Evolutionary conservation across 2,113 vertebrate species (phyloP).

Genomic region (Oreochromis niloticus): DNA sequence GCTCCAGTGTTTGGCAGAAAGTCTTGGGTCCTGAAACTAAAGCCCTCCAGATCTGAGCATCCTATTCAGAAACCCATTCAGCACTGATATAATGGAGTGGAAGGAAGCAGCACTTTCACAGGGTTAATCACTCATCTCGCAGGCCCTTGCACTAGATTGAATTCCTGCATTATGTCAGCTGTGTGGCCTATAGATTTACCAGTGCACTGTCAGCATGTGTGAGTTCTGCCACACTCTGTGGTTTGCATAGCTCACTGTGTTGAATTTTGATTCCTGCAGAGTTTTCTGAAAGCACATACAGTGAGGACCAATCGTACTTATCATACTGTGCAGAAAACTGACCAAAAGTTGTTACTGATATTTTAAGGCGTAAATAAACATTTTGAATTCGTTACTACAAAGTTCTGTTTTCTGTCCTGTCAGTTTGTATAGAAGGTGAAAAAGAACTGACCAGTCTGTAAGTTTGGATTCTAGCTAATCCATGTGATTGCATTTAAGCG

Average conservation of each 20-base stretch:
- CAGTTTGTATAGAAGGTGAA: not conserved
- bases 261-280: not conserved
- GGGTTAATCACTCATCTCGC: conserved; percentile 55
- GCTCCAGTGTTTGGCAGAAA: not conserved
- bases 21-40: conserved; percentile 24
- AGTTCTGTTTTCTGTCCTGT: not conserved
- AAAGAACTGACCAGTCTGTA: not conserved
- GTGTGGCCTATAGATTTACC: conserved; percentile 27
- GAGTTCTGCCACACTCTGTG: not conserved
- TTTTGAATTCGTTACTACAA: not conserved
- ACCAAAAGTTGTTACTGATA: not conserved
- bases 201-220: not conserved
- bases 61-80: conserved; percentile 43
- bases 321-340: not conserved
- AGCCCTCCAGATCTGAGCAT: not conserved
- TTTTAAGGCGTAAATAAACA: not conserved
- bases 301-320: not conserved
- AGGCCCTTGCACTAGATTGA: conserved; percentile 8
- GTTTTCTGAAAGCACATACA: not conserved
- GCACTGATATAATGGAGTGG: conserved; percentile 27
- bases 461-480: not conserved
- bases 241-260: not conserved
- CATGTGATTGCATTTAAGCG: fast-evolving
- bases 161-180: conserved; percentile 30
- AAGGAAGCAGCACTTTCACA: conserved; percentile 43